Base-by-base conservation (phyloP, 2,888 invertebrate genomes). In the Vanessa cardui region DNA sequence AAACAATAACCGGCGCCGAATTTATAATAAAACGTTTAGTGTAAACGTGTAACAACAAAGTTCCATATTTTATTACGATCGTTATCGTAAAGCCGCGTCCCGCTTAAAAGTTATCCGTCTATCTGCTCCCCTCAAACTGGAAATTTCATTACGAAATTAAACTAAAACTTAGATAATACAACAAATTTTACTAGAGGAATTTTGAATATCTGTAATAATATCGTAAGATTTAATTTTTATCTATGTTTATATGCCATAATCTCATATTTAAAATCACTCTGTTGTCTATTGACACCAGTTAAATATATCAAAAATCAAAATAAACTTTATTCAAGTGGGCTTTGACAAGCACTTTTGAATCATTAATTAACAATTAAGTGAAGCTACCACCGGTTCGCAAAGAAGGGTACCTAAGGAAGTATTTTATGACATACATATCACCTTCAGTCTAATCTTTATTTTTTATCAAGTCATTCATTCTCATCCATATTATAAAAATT, bases 51-150 rank as follows among this genome's bases (percentile, higher is more conserved):
- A 85, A 86, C 86, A 87, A 88, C 88, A 90, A 92, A 92, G 84
- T 92, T 91, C 88, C 90, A 92, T 92, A 92, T 92, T 92, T 92
- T 92, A 92, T 91, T 89, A 84, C 82, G 89, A 90, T 90, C 90
- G 88, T 92, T 91, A 92, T 92, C 91, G 90, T 92, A 91, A 91
- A 92, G 77, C 76, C 80, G 80, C 78, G 80, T 82, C 83, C 83
- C 86, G 54, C 60, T 89, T 90, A 90, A 90, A 90, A 90, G 88
- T 91, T 82, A 62, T 72, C 67, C 77, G 71, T 75, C 82, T 78
- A 74, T 75, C 77, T 76, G 77, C 74, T 74, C 79, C 82, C 83
- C 81, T 78, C 77, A 76, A 84, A 83, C 86, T 84, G 84, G 83
- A 82, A 85, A 88, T 89, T 91, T 86, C 85, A 88, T 90, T 90